Evolutionary conservation across 2,797 vertebrate genomes (phyloP).

Genomic region (Meda fulgida): DNA sequence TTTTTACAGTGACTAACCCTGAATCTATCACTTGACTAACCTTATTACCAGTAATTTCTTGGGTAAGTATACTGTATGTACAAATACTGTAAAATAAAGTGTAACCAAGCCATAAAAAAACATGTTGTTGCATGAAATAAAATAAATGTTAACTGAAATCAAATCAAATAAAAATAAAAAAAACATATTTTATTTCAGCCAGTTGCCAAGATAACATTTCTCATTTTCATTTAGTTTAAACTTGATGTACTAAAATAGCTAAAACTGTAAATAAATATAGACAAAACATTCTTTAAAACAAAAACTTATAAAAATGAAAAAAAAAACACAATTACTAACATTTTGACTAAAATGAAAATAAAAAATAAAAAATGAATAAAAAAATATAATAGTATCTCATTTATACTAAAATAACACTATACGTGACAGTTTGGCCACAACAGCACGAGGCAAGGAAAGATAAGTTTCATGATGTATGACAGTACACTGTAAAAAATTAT

Average conservation of each 20-base stretch:
- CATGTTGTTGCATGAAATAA: neutral
- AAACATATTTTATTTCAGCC: neutral
- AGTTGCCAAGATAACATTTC: neutral
- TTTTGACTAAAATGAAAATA: neutral
- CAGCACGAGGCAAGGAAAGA: neutral
- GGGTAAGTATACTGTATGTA: no score
- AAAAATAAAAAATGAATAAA: neutral
- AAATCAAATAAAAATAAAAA: neutral
- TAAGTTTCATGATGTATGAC: neutral
- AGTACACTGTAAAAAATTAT: no score
- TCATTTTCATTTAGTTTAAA: neutral
- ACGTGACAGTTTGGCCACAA: neutral
- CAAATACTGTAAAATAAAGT: no score
- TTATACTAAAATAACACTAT: no score
- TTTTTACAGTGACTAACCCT: no score
- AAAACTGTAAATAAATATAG: neutral
- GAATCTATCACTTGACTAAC: no score
- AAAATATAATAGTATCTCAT: neutral
- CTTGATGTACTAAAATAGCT: neutral
- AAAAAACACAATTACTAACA: neutral
- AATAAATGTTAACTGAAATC: neutral
- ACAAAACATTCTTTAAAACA: no score
- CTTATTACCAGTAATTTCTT: no score
- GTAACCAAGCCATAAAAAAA: neutral
- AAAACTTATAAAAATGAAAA: neutral